Evolutionary conservation across 1,140 invertebrate species (phyloP), one percentile per base, ranked within the genome.

Genomic region (Scaptomyza graminum): DNA sequence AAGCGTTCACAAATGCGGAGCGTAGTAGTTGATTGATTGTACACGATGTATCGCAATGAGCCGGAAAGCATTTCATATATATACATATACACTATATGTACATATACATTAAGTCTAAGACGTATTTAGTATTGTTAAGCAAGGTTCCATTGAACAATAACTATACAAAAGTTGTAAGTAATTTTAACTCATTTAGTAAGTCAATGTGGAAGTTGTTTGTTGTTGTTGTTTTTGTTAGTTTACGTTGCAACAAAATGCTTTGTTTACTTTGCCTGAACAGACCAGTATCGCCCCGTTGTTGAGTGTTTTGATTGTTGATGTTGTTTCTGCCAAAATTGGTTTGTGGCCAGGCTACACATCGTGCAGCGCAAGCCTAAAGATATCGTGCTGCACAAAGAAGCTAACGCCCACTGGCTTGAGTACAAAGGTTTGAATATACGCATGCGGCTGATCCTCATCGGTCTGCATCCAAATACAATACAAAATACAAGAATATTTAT

Each of bases 301-400:
- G 37, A 44, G 54, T 56, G 54, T 25, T 56, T 56, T 9, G 5
- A 25, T 15, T 56, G 9, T 11, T 46, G 37, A 1, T 41, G 37
- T 41, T 41, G 12, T 49, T 44, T 34, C 57, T 64, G 28, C 28
- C 39, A 37, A 68, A 11, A 13, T 55, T 31, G 28, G 28, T 5
- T 31, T 7, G 28, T 31, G 18, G 18, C 34, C 44, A 46, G 44
- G 83, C 81, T 91, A 91, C 71, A 94, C 93, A 93, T 97, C 94
- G 92, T 97, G 96, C 80, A 97, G 94, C 74, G 95, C 95, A 82
- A 98, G 94, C 92, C 97, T 94, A 94, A 98, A 98, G 91, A 97
- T 95, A 92, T 98, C 96, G 92, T 98, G 96, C 93, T 97, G 96
- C 84, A 97, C 95, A 93, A 96, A 97, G 94, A 97, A 98, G 91